phyloP scores from a whole-genome alignment of 2,888 invertebrate species.

The Polydrusus pterygomalis region DNA sequence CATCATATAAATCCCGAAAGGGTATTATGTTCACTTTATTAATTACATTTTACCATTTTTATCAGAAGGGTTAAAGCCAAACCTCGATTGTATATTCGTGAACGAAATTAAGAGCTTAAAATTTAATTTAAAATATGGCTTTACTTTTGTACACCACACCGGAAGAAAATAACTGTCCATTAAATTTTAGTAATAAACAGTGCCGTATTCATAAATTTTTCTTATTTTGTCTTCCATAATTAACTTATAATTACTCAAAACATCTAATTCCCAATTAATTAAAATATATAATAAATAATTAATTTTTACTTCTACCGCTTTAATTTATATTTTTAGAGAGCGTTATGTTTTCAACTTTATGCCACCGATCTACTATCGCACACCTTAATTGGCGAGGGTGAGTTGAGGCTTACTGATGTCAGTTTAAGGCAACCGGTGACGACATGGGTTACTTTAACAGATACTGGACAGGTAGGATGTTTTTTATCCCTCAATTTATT shows the following conservation, averaged over 20 bases:
- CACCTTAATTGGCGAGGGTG: slow-evolving; percentile 80
- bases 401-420: slow-evolving; percentile 79
- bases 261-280: no score
- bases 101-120: neutral
- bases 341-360: slow-evolving; percentile 82
- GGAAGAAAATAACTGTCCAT: no score
- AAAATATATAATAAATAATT: no score
- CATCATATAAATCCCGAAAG: neutral
- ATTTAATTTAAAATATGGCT: slow-evolving; percentile 1
- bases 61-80: neutral
- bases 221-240: no score
- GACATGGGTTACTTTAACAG: slow-evolving; percentile 86
- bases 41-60: slow-evolving; percentile 1
- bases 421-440: slow-evolving; percentile 80
- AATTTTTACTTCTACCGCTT: no score
- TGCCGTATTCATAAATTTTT: no score
- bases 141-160: neutral
- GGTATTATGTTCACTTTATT: neutral
- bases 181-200: no score
- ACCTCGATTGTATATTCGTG: neutral
- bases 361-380: slow-evolving; percentile 78
- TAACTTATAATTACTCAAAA: no score
- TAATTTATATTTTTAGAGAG: slow-evolving; percentile 65
- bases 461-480: slow-evolving; percentile 83
- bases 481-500: no score